Conservation (phyloP, 2,888 invertebrate genomes). For the Thecophora atra region DNA sequence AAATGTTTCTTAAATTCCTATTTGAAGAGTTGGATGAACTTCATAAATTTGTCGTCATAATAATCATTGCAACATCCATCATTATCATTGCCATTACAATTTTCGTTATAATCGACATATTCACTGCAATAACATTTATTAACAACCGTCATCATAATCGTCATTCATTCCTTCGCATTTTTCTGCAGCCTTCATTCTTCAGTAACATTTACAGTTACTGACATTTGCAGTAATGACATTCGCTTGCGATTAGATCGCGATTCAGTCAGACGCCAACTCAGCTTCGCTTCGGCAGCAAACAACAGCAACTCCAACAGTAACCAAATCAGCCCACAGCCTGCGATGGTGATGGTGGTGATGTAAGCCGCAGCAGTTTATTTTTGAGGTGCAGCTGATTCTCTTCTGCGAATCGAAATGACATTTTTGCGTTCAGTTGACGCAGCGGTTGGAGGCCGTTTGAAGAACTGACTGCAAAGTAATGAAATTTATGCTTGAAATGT, state of each 20-base stretch:
- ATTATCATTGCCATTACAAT: no score
- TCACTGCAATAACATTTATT: no score
- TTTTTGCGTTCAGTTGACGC: not conserved
- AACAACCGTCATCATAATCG: not conserved
- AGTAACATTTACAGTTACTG: slow-evolving; percentile 4
- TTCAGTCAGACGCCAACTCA: not conserved
- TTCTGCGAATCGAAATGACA: not conserved
- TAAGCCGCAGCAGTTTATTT: not conserved
- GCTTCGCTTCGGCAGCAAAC: not conserved
- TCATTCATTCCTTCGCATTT: not conserved
- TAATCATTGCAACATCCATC: no score
- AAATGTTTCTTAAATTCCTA: no score
- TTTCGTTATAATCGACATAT: no score
- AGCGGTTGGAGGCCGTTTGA: not conserved
- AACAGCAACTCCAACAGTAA: not conserved
- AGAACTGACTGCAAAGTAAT: not conserved
- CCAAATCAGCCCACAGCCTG: not conserved
- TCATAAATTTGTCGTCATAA: no score
- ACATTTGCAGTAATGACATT: not conserved
- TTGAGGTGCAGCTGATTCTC: slow-evolving; percentile 9
- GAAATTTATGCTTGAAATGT: not conserved
- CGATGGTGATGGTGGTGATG: slow-evolving; percentile 2
- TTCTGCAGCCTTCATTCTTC: not conserved
- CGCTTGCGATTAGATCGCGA: not conserved
- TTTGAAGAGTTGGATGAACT: no score